Conservation (phyloP, 2,888 invertebrate species). For the Serripes groenlandicus region DNA sequence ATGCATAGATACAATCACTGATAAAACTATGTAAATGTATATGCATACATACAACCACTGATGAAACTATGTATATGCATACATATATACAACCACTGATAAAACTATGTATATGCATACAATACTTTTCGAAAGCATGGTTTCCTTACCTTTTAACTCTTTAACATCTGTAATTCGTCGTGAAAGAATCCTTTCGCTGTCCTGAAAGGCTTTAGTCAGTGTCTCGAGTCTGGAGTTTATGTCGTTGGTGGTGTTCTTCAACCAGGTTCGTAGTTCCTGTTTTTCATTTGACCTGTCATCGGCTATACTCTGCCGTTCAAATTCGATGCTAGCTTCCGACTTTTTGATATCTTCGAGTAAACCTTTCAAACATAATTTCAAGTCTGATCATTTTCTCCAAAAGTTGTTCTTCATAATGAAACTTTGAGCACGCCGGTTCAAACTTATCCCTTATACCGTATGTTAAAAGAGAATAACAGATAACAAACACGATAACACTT, state of each 20-base stretch:
- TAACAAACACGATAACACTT: neutral
- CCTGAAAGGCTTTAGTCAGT: neutral
- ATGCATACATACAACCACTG: too few species aligned
- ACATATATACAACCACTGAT: too few species aligned
- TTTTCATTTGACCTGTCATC: neutral
- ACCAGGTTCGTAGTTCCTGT: neutral
- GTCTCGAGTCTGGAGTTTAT: neutral
- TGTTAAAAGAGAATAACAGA: neutral
- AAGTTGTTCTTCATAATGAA: slow-evolving; percentile 20
- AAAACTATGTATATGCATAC: too few species aligned
- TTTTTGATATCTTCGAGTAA: neutral
- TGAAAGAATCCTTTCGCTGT: neutral
- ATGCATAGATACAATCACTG: too few species aligned
- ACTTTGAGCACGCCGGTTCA: slow-evolving; percentile 8
- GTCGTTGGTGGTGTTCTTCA: neutral
- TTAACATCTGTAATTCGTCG: neutral
- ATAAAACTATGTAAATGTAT: too few species aligned
- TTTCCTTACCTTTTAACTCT: too few species aligned
- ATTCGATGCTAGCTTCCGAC: neutral
- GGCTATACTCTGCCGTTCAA: neutral
- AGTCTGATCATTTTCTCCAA: slow-evolving; percentile 24
- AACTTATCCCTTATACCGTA: neutral
- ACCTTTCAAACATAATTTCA: slow-evolving; percentile 5
- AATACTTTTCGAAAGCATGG: too few species aligned
- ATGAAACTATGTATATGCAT: too few species aligned